Conservation (phyloP, 2,888 invertebrate genomes). For the Heliconius charithonia region DNA sequence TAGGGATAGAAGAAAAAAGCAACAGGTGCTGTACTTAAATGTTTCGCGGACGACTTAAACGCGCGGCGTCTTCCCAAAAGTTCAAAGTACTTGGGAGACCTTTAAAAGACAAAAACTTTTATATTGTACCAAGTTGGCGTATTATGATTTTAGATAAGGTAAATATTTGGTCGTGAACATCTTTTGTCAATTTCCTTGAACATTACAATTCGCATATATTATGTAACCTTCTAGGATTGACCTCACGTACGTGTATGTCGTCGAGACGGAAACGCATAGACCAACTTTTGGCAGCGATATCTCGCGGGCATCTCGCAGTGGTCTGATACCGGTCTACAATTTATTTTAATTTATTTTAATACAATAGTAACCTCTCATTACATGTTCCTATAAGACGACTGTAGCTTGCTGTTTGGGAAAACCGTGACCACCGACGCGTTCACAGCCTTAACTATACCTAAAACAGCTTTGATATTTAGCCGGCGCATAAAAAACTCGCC, state of each 20-base stretch:
- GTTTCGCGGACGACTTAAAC: conserved; percentile 40
- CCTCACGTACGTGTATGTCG: conserved; percentile 55
- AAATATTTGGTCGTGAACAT: conserved; percentile 32
- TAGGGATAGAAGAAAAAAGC: conserved; percentile 42
- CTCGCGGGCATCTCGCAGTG: conserved; percentile 74
- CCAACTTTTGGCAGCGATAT: conserved; percentile 72
- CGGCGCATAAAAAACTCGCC: conserved; percentile 66
- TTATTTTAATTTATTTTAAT: conserved; percentile 34
- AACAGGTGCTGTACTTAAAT: conserved; percentile 46
- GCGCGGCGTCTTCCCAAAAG: conserved; percentile 35
- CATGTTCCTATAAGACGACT: conserved; percentile 39
- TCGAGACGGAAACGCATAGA: conserved; percentile 67
- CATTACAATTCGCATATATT: conserved; percentile 48
- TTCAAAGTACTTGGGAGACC: conserved; percentile 43
- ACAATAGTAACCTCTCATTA: conserved; percentile 43
- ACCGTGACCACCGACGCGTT: conserved; percentile 40
- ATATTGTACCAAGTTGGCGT: conserved; percentile 31
- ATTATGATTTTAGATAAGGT: conserved; percentile 34
- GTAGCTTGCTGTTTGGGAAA: conserved; percentile 39
- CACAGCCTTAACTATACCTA: conserved; percentile 55
- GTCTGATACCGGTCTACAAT: conserved; percentile 58
- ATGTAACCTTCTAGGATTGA: conserved; percentile 51
- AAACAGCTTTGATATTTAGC: conserved; percentile 72
- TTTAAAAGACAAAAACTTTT: conserved; percentile 36
- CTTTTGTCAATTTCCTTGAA: conserved; percentile 48